These are phyloP conservation scores for Ceryle rudis DNA, from an alignment of 2,797 vertebrate genomes.

Conservation along the genomic window DNA sequence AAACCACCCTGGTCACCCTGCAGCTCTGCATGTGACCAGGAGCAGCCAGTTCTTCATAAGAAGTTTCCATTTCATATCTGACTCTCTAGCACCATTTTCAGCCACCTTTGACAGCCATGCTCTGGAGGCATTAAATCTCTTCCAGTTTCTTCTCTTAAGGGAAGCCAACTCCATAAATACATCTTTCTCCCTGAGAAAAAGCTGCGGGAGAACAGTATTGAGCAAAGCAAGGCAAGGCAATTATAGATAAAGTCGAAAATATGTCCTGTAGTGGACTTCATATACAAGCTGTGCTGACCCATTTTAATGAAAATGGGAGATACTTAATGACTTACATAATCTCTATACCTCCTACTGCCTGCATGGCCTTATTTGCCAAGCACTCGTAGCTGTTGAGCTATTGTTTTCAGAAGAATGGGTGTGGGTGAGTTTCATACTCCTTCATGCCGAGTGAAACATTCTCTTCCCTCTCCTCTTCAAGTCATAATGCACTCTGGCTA, in stretches of 20 bases:
- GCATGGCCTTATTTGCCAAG: conserved; percentile 19
- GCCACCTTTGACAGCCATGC: neutral
- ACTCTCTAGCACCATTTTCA: neutral
- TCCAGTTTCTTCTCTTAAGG: neutral
- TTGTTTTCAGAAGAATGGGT: conserved; percentile 38
- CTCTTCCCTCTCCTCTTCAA: neutral
- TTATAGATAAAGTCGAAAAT: neutral
- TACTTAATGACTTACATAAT: neutral
- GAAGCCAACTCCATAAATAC: neutral
- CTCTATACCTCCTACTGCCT: neutral
- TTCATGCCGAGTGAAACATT: neutral
- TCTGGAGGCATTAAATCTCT: neutral
- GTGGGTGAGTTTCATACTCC: conserved; percentile 39
- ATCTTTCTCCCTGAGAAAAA: neutral
- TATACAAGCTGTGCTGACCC: neutral
- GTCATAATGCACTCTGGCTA: neutral
- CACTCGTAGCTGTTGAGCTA: neutral
- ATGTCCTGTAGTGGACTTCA: neutral
- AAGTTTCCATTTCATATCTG: neutral
- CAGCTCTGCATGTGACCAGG: neutral
- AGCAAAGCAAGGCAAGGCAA: neutral
- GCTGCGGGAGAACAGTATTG: neutral
- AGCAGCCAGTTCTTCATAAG: neutral
- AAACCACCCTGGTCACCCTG: neutral
- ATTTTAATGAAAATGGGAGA: conserved; percentile 21